Base-by-base conservation (phyloP, 23 tunicate species). In the Halocynthia aurantium region DNA sequence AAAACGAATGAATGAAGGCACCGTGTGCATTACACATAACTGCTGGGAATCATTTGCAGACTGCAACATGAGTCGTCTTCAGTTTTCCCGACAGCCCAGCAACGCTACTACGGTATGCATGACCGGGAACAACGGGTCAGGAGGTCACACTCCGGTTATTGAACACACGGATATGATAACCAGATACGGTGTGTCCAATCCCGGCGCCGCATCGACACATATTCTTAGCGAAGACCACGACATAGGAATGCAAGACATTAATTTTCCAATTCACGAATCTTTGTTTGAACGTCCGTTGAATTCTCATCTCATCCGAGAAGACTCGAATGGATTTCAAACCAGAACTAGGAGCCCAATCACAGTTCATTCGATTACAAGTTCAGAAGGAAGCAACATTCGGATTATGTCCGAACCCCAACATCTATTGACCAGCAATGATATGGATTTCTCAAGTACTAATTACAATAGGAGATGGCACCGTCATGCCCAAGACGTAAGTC, bases 11-110 rank as follows among this genome's bases (percentile, higher is more conserved):
- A 31, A 31, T 31, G 44, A 31, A 31, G 44, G 44, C 44, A 31
- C 44, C 1, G 44, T 31, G 44, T 31, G 44, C 44, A 31, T 31
- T 31, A 31, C 44, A 31, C 44, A 31, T 31, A 31, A 1, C 4
- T 31, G 22, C 22, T 21, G 72, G 12, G 72, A 4, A 49, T 12
- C 72, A 49, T 21, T 67, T 6, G 62, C 57, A 51, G 60, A 22
- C 61, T 52, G n/a, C n/a, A 65, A 50, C 44, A 89, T 89, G 96
- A 89, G 96, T 69, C 77, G 84, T 9, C 79, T 89, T 66, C 85
- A 89, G 53, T 80, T 84, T 53, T 78, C 96, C 49, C 22, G 88
- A 53, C 85, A 84, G 53, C 18, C 62, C 51, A 73, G 67, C 50
- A 65, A 72, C 19, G n/a, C 63, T 51, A 15, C 60, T 54, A 8